Evolutionary conservation across 2,888 invertebrate genomes (phyloP).

Genomic region (Hipparchia semele): DNA sequence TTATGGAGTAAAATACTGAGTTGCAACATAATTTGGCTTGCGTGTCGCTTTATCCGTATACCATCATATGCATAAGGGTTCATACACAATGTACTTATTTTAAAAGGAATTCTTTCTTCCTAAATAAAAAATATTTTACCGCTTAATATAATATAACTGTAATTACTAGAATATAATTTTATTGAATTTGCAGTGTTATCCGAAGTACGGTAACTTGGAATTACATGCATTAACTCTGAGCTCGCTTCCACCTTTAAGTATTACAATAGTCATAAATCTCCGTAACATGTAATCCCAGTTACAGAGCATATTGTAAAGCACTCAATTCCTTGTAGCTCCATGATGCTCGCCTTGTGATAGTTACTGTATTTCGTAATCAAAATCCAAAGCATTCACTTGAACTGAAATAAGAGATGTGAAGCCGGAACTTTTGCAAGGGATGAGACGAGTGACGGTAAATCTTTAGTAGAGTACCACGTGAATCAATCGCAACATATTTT

Average conservation of each 20-base stretch:
- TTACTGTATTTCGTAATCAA: constrained; percentile 9
- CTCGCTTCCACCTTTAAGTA: neutral
- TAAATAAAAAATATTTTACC: neutral
- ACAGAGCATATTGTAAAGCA: constrained; percentile 5
- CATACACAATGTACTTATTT: neutral
- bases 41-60: constrained; percentile 20
- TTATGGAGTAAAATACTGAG: constrained; percentile 22
- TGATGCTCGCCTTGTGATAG: constrained; percentile 7
- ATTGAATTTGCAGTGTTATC: too few species aligned
- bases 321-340: constrained; percentile 9
- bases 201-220: neutral
- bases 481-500: too few species aligned
- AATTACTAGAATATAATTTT: too few species aligned
- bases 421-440: too few species aligned
- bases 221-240: too few species aligned
- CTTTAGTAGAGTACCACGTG: too few species aligned
- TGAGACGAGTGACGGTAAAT: too few species aligned
- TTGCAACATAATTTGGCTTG: constrained; percentile 27
- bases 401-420: too few species aligned
- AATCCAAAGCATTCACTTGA: neutral
- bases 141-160: neutral
- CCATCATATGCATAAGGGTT: constrained; percentile 3
- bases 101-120: neutral
- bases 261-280: constrained; percentile 2
- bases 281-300: neutral